Conservation (phyloP, 2,113 vertebrate genomes). For the Anoplopoma fimbria region DNA sequence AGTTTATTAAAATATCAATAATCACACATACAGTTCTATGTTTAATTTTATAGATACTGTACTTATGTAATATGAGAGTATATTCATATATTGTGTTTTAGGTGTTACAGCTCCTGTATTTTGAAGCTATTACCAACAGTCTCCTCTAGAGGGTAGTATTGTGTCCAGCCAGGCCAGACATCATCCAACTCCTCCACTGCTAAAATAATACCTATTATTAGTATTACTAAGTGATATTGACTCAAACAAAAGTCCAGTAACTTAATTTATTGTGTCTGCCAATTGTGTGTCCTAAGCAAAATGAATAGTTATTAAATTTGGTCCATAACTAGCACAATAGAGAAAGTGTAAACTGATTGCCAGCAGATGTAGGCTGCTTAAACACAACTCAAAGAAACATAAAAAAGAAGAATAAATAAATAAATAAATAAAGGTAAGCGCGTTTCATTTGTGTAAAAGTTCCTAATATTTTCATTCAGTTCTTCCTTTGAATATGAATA, state of each 20-base stretch:
- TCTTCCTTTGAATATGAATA: background rate
- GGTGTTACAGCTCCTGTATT: background rate
- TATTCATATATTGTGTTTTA: background rate
- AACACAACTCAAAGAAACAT: background rate
- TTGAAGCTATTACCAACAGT: background rate
- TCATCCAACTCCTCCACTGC: background rate
- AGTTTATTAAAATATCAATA: background rate
- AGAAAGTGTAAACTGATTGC: background rate
- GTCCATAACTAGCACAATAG: background rate
- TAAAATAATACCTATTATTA: background rate
- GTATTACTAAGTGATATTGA: background rate
- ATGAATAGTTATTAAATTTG: background rate
- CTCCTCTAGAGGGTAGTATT: constrained; percentile 25
- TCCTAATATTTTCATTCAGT: background rate
- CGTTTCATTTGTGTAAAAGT: background rate
- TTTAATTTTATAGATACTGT: background rate
- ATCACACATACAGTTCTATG: background rate
- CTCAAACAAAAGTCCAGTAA: background rate
- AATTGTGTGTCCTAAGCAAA: background rate
- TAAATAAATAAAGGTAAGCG: too few species aligned
- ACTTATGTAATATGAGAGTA: background rate
- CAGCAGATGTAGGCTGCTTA: background rate
- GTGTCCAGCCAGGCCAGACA: background rate
- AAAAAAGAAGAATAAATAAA: background rate
- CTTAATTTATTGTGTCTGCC: background rate